These are phyloP conservation scores for Tyria jacobaeae DNA, from an alignment of 2,888 invertebrate genomes.

Conservation along the genomic window DNA sequence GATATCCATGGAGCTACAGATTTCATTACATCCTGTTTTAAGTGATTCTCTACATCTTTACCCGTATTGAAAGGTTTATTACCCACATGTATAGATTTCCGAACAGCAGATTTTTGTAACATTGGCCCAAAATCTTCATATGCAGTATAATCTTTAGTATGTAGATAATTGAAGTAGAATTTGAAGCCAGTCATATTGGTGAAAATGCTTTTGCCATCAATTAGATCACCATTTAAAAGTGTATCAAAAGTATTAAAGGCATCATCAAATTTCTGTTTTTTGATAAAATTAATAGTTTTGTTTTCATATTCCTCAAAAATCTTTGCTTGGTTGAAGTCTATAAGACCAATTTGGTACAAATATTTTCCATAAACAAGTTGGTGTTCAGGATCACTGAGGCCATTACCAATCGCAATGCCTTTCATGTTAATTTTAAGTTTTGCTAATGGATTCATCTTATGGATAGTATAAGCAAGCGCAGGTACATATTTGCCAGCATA, in stretches of 20 bases:
- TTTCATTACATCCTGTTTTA: slow-evolving; percentile 93
- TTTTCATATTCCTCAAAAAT: slow-evolving; percentile 88
- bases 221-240: slow-evolving; percentile 90
- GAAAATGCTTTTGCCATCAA: slow-evolving; percentile 87
- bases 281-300: slow-evolving; percentile 87
- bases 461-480: slow-evolving; percentile 91
- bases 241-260: slow-evolving; percentile 91
- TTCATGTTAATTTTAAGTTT: slow-evolving; percentile 90
- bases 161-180: slow-evolving; percentile 91
- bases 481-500: slow-evolving; percentile 94
- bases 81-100: slow-evolving; percentile 94
- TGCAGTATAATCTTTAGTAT: slow-evolving; percentile 85
- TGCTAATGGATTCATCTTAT: slow-evolving; percentile 87
- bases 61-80: slow-evolving; percentile 90
- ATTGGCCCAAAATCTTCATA: slow-evolving; percentile 86
- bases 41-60: slow-evolving; percentile 88
- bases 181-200: slow-evolving; percentile 91
- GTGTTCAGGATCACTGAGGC: slow-evolving; percentile 92
- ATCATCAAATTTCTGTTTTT: slow-evolving; percentile 87
- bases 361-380: slow-evolving; percentile 93
- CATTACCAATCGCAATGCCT: slow-evolving; percentile 93
- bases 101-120: slow-evolving; percentile 87
- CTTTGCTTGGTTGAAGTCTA: slow-evolving; percentile 88
- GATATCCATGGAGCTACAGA: slow-evolving; percentile 91
- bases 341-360: slow-evolving; percentile 91